A percentile compares a stretch with the other conserved stretches of the same genome.
Conservation (phyloP, 2,888 invertebrate genomes). For the Drosophila leonis region DNA sequence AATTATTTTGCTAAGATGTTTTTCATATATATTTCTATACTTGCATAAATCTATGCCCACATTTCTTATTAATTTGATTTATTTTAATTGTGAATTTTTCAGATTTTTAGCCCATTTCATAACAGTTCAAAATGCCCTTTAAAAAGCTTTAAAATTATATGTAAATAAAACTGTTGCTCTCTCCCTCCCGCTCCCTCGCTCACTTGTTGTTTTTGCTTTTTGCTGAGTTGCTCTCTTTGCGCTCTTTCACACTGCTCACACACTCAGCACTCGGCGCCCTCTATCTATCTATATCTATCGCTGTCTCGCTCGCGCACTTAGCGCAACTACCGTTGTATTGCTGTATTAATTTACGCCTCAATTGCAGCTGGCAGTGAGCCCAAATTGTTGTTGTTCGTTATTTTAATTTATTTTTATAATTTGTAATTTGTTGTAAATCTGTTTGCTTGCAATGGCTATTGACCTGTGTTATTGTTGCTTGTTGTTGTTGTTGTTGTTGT, state of each 20-base stretch:
- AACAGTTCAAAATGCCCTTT: background rate
- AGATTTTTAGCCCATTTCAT: background rate
- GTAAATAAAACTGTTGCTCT: background rate
- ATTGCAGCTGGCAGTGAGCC: conserved; percentile 38
- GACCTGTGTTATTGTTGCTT: conserved; percentile 45
- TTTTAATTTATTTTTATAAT: conserved; percentile 17
- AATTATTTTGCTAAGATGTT: no score
- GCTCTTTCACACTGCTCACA: conserved; percentile 4
- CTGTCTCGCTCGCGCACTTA: background rate
- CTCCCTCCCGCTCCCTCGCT: background rate
- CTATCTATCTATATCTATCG: background rate
- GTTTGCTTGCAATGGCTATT: conserved; percentile 36
- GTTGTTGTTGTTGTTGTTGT: conserved; percentile 43
- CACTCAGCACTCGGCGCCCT: background rate
- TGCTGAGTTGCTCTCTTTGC: conserved; percentile 6
- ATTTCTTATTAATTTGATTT: no score
- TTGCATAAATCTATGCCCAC: no score
- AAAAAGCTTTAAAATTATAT: background rate
- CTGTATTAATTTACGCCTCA: conserved; percentile 26
- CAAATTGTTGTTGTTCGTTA: conserved; percentile 35
- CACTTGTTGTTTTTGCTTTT: conserved; percentile 18
- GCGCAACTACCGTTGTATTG: conserved; percentile 17
- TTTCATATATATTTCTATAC: background rate
- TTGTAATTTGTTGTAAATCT: conserved; percentile 37
- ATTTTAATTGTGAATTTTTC: background rate